These are phyloP conservation scores for Blastobasis adustella DNA, from an alignment of 2,888 invertebrate species.

Conservation along the genomic window DNA sequence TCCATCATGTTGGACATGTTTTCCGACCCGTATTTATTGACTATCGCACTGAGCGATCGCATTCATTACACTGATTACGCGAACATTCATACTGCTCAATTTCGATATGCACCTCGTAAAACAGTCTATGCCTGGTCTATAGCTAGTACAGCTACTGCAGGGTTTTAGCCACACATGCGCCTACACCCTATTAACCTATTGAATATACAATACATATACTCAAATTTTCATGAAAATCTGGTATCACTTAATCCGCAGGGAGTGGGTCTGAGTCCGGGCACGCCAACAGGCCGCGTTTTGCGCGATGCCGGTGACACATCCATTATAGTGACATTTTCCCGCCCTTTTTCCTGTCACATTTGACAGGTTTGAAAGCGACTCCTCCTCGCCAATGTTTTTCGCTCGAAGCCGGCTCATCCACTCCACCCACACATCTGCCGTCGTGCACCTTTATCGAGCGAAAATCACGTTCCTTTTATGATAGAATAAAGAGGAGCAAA, in stretches of 20 bases:
- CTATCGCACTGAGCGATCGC: conserved; percentile 57
- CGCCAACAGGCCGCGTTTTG: conserved; percentile 54
- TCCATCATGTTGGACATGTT: conserved; percentile 70
- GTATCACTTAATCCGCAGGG: conserved; percentile 52
- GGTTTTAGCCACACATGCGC: no score
- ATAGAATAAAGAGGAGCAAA: conserved; percentile 7
- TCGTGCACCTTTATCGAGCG: conserved; percentile 20
- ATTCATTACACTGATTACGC: conserved; percentile 58
- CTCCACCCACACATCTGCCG: conserved; percentile 31
- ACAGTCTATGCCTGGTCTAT: background rate
- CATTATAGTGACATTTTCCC: conserved; percentile 71
- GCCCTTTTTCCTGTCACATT: conserved; percentile 71
- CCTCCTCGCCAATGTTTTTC: conserved; percentile 62
- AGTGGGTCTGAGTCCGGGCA: conserved; percentile 48
- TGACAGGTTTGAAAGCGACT: conserved; percentile 71
- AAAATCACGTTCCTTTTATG: conserved; percentile 10
- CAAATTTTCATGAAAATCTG: conserved; percentile 45
- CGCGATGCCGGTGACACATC: conserved; percentile 70
- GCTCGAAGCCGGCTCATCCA: conserved; percentile 35
- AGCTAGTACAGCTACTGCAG: no score
- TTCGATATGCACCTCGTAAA: conserved; percentile 7
- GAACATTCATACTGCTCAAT: conserved; percentile 13
- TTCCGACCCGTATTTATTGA: conserved; percentile 62
- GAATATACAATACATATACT: conserved; percentile 9
- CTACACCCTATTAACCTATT: no score